Conservation (phyloP, 2,888 invertebrate species). For the Lutraria lutraria region DNA sequence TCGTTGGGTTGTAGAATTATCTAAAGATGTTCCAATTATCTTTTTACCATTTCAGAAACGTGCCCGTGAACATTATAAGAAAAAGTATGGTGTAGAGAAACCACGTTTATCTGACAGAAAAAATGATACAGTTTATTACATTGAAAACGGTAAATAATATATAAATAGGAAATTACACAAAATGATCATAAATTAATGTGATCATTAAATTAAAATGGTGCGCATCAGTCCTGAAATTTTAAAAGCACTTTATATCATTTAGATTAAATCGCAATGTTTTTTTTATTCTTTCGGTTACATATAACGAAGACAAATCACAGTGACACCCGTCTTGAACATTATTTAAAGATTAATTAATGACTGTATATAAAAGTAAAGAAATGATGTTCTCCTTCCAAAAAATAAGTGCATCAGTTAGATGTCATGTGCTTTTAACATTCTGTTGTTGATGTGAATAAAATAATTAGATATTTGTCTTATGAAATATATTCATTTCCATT, state of each 20-base stretch:
- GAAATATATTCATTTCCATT: background rate
- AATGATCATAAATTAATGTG: background rate
- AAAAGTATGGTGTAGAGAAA: slow-evolving; percentile 19
- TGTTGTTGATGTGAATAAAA: too few relatives aligned
- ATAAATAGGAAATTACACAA: background rate
- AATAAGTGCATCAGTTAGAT: too few relatives aligned
- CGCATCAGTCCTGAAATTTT: background rate
- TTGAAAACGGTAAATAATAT: slow-evolving; percentile 93
- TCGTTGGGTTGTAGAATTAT: background rate
- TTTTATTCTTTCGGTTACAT: too few relatives aligned
- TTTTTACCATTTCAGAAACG: slow-evolving; percentile 17
- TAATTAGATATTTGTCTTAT: too few relatives aligned
- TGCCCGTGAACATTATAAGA: slow-evolving; percentile 26
- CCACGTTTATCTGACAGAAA: slow-evolving; percentile 21
- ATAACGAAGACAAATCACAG: too few relatives aligned
- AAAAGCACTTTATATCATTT: background rate
- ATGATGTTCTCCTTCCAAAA: too few relatives aligned
- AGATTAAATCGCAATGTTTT: background rate
- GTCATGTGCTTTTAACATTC: too few relatives aligned
- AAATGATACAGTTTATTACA: slow-evolving; percentile 95
- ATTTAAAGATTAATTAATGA: too few relatives aligned
- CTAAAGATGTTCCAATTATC: background rate
- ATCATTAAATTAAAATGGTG: background rate
- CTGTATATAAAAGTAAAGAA: too few relatives aligned
- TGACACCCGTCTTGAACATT: too few relatives aligned